These are phyloP conservation scores for Sander vitreus DNA, from an alignment of 2,113 vertebrate genomes.

Conservation along the genomic window DNA sequence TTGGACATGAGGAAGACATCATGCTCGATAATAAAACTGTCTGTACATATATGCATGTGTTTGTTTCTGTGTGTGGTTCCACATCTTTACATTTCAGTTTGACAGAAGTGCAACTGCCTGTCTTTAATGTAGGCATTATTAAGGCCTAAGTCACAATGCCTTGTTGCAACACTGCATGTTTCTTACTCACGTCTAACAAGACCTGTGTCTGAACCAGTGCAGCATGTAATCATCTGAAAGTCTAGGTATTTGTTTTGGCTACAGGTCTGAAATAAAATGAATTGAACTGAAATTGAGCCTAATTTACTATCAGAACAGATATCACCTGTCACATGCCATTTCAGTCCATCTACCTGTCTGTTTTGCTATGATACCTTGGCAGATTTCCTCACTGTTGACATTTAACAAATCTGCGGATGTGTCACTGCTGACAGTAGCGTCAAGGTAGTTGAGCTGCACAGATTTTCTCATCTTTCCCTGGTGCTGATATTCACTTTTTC, in stretches of 20 bases:
- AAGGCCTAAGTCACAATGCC: background rate
- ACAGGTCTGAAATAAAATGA: constrained; percentile 18
- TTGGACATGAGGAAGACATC: constrained; percentile 27
- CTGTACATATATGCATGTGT: background rate
- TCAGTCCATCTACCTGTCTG: background rate
- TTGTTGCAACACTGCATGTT: background rate
- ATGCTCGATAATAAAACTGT: constrained; percentile 3
- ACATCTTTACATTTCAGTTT: constrained; percentile 14
- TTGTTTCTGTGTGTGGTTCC: constrained; percentile 1
- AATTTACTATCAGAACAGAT: background rate
- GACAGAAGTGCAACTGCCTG: background rate
- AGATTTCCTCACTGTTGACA: constrained; percentile 47
- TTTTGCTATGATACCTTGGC: background rate
- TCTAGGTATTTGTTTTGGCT: background rate
- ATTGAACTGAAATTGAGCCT: constrained; percentile 9
- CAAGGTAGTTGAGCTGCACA: background rate
- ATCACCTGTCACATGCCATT: constrained; percentile 10
- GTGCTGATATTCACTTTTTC: constrained; percentile 9
- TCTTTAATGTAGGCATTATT: background rate
- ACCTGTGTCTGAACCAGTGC: background rate
- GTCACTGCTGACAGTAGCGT: constrained; percentile 21
- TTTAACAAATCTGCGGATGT: constrained; percentile 30
- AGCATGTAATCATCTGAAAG: constrained; percentile 11
- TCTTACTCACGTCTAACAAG: constrained; percentile 2
- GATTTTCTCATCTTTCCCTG: constrained; percentile 1